Evolutionary conservation across 2,113 vertebrate genomes (phyloP).

Genomic region (Gallinago media): DNA sequence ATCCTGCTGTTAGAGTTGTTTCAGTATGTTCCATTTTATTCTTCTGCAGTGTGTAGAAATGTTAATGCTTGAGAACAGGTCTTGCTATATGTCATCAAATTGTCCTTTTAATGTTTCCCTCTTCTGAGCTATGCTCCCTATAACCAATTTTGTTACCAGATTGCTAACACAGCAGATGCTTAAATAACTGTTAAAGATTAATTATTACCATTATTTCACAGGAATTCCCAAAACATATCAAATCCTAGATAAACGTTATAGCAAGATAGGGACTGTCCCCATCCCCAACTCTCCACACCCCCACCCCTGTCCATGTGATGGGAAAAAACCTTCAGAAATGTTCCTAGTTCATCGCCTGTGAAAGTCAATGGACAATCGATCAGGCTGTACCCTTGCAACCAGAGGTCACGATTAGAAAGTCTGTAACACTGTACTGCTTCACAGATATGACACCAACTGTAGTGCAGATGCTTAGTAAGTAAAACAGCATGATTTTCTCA

Average conservation of each 20-base stretch:
- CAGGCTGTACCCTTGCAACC: not conserved
- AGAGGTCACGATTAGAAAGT: not conserved
- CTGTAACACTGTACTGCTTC: not conserved
- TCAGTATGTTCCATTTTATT: not conserved
- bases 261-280: not conserved
- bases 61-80: not conserved
- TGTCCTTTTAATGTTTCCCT: not conserved
- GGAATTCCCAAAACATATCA: not conserved
- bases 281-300: not conserved
- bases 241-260: not conserved
- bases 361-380: not conserved
- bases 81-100: not conserved
- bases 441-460: not conserved
- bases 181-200: constrained; percentile 1
- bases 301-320: accelerated
- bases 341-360: not conserved
- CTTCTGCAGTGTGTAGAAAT: not conserved
- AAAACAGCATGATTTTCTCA: not conserved
- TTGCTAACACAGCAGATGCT: not conserved
- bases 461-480: not conserved
- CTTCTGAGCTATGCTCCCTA: not conserved
- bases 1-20: not conserved
- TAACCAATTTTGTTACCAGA: not conserved
- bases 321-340: not conserved
- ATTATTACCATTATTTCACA: not conserved